Evolutionary conservation across 2,888 invertebrate genomes (phyloP), one percentile per base, ranked within the genome.

Genomic region (Trachelus stipa): DNA sequence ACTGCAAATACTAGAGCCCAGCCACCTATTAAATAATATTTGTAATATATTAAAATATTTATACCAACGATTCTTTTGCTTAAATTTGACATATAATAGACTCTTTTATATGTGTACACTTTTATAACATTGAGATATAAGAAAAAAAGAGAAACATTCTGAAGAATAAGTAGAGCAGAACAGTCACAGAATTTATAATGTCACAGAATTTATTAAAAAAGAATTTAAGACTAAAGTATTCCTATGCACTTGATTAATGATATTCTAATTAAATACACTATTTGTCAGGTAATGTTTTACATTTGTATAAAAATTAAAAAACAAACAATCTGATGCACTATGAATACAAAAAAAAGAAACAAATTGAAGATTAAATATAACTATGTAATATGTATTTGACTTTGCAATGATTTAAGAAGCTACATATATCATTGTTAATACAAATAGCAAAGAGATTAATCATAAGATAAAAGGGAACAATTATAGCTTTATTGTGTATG

Each of bases 1-100:
- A 97, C 98, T 85, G 97, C 96, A 93, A 96, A 98, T 79, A 98
- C 98, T 93, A 97, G 96, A 80, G 98, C 98, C 94, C 97, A 98
- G 82, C 98, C 98, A 93, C 98, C 98, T 98, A 93, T 82, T 76
- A 76, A 78, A 56, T 56, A 56, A 56, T 76, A 34, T 69, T 12
- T 68, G 30, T 35, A 78, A 77, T 75, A 30, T 81, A 33, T 68
- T 33, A 35, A 35, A 79, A 34, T 33, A 30, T 79, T 34, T 73
- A 73, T 31, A 33, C 15, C 12, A 12, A 34, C 12, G 12, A 75
- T 34, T 34, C 23, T 69, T n/a, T 37, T 56, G 4, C 71, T 33
- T 15, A 71, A 23, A 30, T 71, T 71, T 71, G 23, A 30, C 71
- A 71, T 71, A 71, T 33, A 71, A 11, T 71, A 15, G 31, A 30